phyloP scores from a whole-genome alignment of 2,888 invertebrate species.

The Melangyna quadrimaculata region DNA sequence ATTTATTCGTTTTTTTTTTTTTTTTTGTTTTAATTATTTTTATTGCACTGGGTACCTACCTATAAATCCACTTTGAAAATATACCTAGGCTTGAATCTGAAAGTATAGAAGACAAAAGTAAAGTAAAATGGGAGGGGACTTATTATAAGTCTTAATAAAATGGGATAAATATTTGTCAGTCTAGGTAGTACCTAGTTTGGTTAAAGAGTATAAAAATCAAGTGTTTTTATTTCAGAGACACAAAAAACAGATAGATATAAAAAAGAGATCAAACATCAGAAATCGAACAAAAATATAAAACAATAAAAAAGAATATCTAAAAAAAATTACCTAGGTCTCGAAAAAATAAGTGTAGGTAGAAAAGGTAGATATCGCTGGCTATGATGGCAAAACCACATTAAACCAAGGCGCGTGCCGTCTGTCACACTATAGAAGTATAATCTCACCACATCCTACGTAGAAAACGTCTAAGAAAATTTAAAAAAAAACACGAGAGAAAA shows the following conservation, averaged over 20 bases:
- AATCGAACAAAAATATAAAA: conserved; percentile 21
- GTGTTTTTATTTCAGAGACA: conserved; percentile 23
- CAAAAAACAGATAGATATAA: not conserved
- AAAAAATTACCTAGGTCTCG: not conserved
- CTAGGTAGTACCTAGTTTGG: no score
- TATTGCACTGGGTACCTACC: not conserved
- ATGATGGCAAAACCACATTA: conserved; percentile 35
- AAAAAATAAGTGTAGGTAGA: conserved; percentile 5
- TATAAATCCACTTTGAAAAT: conserved; percentile 25
- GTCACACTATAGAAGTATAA: conserved; percentile 61
- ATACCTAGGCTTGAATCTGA: no score
- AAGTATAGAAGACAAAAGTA: not conserved
- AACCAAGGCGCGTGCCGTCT: conserved; percentile 67
- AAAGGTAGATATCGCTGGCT: conserved; percentile 20
- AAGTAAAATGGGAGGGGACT: conserved; percentile 56
- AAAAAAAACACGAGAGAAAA: conserved; percentile 25
- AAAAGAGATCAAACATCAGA: conserved; percentile 40
- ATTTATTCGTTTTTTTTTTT: not conserved
- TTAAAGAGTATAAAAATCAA: conserved; percentile 23
- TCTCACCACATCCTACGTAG: conserved; percentile 66
- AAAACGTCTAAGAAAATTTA: conserved; percentile 20
- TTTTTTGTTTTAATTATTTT: not conserved
- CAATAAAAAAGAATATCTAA: not conserved
- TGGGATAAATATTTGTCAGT: not conserved
- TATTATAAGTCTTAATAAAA: not conserved